Evolutionary conservation across 2,113 vertebrate species (phyloP).

Genomic region (Monopterus albus): DNA sequence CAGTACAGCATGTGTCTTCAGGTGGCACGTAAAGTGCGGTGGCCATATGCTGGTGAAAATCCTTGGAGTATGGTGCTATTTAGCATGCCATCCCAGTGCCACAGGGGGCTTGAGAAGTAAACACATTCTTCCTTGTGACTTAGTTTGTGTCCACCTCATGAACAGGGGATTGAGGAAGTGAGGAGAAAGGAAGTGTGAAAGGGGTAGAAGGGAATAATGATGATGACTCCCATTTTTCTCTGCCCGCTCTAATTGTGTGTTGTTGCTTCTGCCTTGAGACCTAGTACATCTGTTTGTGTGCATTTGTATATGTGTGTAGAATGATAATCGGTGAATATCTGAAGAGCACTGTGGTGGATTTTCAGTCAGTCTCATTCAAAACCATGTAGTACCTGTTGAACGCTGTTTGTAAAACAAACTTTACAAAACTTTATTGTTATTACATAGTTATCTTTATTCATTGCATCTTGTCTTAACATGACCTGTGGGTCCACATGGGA

Average conservation of each 20-base stretch:
- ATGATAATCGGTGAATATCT: constrained; percentile 15
- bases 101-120: constrained; percentile 25
- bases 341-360: background rate
- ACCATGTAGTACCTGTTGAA: background rate
- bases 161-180: constrained; percentile 16
- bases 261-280: constrained; percentile 26
- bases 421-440: too few species aligned
- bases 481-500: background rate
- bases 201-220: constrained; percentile 37
- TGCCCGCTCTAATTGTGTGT: constrained; percentile 5
- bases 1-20: constrained; percentile 14
- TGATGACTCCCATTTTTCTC: constrained; percentile 46
- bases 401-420: background rate
- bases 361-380: constrained; percentile 21
- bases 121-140: constrained; percentile 23
- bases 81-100: constrained; percentile 49
- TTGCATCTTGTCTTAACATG: background rate
- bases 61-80: constrained; percentile 50
- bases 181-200: constrained; percentile 2
- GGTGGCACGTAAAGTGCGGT: constrained; percentile 16
- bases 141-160: constrained; percentile 51
- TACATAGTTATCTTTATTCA: background rate
- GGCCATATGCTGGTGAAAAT: constrained; percentile 45
- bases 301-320: constrained; percentile 7
- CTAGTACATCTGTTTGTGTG: constrained; percentile 37